phyloP scores from a whole-genome alignment of 2,113 vertebrate genomes.

The Macrotis lagotis region DNA sequence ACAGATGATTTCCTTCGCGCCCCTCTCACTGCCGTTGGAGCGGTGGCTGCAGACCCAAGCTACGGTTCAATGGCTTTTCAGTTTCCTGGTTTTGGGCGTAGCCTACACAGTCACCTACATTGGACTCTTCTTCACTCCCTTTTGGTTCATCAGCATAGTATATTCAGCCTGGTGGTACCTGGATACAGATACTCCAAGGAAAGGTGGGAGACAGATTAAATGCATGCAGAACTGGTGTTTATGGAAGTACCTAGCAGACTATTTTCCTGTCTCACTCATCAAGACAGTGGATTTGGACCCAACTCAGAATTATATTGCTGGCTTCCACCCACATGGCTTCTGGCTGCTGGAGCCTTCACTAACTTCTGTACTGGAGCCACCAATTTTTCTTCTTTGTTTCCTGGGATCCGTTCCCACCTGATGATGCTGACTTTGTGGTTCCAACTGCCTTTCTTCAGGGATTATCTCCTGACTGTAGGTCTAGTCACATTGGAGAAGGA shows the following conservation, averaged over 20 bases:
- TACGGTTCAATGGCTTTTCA: no score
- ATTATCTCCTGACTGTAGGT: slow-evolving; percentile 94
- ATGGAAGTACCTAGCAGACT: slow-evolving; percentile 92
- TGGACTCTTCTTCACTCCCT: slow-evolving; percentile 91
- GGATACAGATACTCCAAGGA: slow-evolving; percentile 88
- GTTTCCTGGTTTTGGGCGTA: no score
- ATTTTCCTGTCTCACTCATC: slow-evolving; percentile 92
- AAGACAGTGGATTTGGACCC: slow-evolving; percentile 93
- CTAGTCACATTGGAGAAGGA: slow-evolving; percentile 90
- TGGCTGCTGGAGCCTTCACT: slow-evolving; percentile 90
- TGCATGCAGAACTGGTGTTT: slow-evolving; percentile 68
- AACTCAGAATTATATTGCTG: slow-evolving; percentile 90
- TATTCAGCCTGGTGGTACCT: slow-evolving; percentile 90
- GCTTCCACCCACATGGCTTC: slow-evolving; percentile 94
- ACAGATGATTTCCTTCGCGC: no score
- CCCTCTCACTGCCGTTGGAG: no score
- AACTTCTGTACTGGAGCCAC: slow-evolving; percentile 92
- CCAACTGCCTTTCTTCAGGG: slow-evolving; percentile 91
- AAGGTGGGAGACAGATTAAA: slow-evolving; percentile 82
- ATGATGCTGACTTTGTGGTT: slow-evolving; percentile 95
- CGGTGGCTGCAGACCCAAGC: no score
- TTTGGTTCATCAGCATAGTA: slow-evolving; percentile 90
- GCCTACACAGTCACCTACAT: slow-evolving; percentile 85
- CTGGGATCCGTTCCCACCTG: slow-evolving; percentile 87
- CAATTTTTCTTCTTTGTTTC: slow-evolving; percentile 87